Evolutionary conservation across 2,888 invertebrate genomes (phyloP), one percentile per base, ranked within the genome.

Genomic region (Meloe dianella): DNA sequence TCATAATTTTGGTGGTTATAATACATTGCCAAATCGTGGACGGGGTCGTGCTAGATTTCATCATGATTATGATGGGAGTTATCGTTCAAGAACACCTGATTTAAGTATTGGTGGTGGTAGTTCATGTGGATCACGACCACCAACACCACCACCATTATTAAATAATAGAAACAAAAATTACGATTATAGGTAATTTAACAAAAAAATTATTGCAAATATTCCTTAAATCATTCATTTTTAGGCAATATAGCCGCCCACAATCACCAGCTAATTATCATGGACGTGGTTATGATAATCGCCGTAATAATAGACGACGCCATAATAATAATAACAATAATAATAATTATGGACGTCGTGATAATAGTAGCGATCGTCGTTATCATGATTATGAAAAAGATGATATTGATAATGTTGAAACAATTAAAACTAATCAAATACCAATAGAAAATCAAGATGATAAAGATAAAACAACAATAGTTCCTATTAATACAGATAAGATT

Each of bases 31-130:
- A 35, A 78, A 79, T 30, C 81, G 83, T 54, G 79, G 84, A 61
- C 87, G 88, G 60, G 79, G 80, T 29, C 84, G 91, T 75, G 91
- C 91, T 30, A 85, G 91, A 73, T 84, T 87, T 72, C 86, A 88
- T 24, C 86, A 87, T 77, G 89, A 89, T 59, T 75, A 82, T 41
- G 84, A 84, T 60, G 70, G 71, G 3, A 47, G 35, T 54, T 78
- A 77, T 70, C 72, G 85, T 70, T 83, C 85, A 57, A 79, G 80
- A 63, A 86, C 86, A 38, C 86, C 86, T 20, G 86, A 87, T 72
- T 82, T 83, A 72, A 81, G 74, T 56, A 64, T 72, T n/a, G n/a
- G n/a, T 57, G 64, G 73, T 54, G 64, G 73, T 54, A 83, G 82
- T 66, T 82, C 82, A 4, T 74, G 72, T 41, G 80, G 77, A 74